A percentile compares a stretch with the other conserved stretches of the same genome.
Evolutionary conservation across 1,140 invertebrate genomes (phyloP).

Genomic region (Proctacanthus coquilletti): DNA sequence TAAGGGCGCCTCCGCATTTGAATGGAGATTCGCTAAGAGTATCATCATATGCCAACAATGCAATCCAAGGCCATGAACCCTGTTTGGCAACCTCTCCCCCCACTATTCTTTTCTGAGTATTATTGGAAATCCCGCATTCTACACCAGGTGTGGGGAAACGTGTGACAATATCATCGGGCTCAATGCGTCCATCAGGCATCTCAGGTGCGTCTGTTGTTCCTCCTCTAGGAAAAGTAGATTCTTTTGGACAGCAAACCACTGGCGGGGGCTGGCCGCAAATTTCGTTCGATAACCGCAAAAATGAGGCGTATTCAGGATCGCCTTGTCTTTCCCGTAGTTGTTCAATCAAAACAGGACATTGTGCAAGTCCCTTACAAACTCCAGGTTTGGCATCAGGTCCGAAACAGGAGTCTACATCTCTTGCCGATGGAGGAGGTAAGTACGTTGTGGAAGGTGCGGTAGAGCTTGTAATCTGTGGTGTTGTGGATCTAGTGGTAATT

Average conservation of each 20-base stretch:
- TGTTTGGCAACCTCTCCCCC: conserved; percentile 27
- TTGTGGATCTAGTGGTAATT: too few relatives aligned
- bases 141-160: conserved; percentile 16
- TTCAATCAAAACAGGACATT: not conserved
- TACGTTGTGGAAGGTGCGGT: too few relatives aligned
- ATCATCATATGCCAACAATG: conserved; percentile 18
- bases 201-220: conserved; percentile 4
- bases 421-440: too few relatives aligned
- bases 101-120: conserved; percentile 26
- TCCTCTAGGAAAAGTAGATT: conserved; percentile 4
- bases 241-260: conserved; percentile 16
- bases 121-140: conserved; percentile 26
- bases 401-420: not conserved
- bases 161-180: conserved; percentile 12
- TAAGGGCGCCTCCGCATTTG: conserved; percentile 25
- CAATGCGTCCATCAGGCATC: not conserved
- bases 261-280: conserved; percentile 12
- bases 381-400: conserved; percentile 14
- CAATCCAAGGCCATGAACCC: conserved; percentile 27
- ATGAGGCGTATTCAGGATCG: conserved; percentile 14
- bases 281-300: conserved; percentile 16
- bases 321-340: conserved; percentile 11
- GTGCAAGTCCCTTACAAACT: conserved; percentile 8
- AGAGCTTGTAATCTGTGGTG: too few relatives aligned
- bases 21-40: conserved; percentile 13